Evolutionary conservation across 2,113 vertebrate genomes (phyloP).

Genomic region (Galbula dea): DNA sequence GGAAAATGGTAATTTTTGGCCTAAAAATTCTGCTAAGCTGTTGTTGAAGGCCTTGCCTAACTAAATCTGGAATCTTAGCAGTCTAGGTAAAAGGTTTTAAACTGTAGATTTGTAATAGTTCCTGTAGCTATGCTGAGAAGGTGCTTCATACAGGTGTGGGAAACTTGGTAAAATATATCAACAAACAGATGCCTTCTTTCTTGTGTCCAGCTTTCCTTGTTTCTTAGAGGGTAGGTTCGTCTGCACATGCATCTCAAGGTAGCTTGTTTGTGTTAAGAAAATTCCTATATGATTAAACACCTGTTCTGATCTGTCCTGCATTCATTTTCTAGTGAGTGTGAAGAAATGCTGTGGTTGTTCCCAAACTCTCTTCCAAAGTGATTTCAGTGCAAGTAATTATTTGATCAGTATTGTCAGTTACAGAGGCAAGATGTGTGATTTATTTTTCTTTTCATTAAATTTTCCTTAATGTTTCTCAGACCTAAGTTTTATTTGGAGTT

Average conservation of each 20-base stretch:
- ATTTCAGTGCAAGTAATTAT: constrained; percentile 10
- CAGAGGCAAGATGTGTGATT: neutral
- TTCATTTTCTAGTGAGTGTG: neutral
- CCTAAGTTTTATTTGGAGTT: neutral
- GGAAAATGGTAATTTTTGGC: neutral
- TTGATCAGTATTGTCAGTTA: neutral
- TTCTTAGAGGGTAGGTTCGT: neutral
- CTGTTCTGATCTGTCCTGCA: neutral
- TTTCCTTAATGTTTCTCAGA: neutral
- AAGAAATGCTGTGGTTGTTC: constrained; percentile 1
- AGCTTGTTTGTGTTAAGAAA: neutral
- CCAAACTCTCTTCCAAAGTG: neutral
- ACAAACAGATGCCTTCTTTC: neutral
- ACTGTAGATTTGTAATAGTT: neutral
- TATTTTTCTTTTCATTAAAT: neutral
- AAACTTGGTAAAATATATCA: neutral
- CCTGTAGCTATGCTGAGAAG: neutral
- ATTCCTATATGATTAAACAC: neutral
- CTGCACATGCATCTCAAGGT: neutral
- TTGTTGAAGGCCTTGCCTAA: neutral
- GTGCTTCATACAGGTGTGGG: neutral
- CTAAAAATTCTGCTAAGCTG: neutral
- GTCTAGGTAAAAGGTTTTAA: neutral
- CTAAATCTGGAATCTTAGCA: neutral
- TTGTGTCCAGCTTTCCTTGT: neutral